These are phyloP conservation scores for Tetranychus piercei DNA, from an alignment of 2,888 invertebrate species.

Conservation along the genomic window DNA sequence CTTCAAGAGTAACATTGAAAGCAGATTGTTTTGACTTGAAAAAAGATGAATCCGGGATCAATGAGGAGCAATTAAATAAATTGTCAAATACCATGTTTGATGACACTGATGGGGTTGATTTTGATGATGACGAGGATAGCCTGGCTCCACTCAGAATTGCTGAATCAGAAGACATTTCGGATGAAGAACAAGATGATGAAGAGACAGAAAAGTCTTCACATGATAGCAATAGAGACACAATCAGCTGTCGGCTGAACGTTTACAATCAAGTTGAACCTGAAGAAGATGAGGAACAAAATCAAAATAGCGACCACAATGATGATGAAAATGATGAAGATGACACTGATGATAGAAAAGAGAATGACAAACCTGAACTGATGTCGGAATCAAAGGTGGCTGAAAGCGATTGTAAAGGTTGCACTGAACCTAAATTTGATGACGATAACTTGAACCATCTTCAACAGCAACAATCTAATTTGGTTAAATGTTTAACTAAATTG, in stretches of 20 bases:
- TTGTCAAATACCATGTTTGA: background rate
- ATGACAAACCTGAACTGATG: background rate
- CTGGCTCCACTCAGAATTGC: slow-evolving; percentile 14
- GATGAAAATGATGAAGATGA: background rate
- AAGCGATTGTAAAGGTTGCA: background rate
- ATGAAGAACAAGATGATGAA: background rate
- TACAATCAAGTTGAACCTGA: background rate
- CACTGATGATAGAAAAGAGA: background rate
- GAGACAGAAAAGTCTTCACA: background rate
- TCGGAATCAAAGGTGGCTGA: background rate
- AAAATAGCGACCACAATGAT: background rate
- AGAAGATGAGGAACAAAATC: background rate
- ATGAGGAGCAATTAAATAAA: background rate
- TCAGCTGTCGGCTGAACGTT: background rate
- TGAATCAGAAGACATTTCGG: slow-evolving; percentile 12
- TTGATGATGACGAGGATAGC: slow-evolving; percentile 13
- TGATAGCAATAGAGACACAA: background rate
- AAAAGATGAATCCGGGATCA: background rate
- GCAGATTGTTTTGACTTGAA: background rate
- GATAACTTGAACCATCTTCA: background rate
- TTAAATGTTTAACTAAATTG: background rate
- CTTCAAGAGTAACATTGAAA: background rate
- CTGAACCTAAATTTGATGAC: background rate
- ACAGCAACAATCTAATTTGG: background rate
- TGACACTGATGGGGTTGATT: background rate